These are phyloP conservation scores for Narcine bancroftii DNA, from an alignment of 2,113 vertebrate species.

Conservation along the genomic window DNA sequence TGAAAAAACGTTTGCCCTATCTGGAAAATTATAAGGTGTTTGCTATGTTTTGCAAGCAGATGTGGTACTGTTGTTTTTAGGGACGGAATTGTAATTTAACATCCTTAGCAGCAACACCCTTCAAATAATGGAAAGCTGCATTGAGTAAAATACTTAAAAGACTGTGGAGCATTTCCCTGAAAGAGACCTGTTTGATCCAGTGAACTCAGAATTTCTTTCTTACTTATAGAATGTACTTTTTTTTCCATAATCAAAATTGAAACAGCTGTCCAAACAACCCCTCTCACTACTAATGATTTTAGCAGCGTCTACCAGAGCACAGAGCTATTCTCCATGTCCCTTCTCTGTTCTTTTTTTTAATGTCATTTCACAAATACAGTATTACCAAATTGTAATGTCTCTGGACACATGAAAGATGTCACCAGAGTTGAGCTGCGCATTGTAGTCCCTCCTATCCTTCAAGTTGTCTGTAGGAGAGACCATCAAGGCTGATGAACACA, in stretches of 20 bases:
- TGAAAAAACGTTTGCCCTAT: neutral
- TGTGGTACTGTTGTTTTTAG: neutral
- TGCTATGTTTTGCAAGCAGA: neutral
- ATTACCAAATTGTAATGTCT: neutral
- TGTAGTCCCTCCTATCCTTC: neutral
- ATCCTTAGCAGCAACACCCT: neutral
- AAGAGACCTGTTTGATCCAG: constrained; percentile 31
- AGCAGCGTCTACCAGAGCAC: constrained; percentile 23
- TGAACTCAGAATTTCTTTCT: constrained; percentile 9
- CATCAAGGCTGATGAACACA: neutral
- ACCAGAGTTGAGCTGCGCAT: neutral
- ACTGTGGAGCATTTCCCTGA: constrained; percentile 22
- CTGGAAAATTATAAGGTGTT: neutral
- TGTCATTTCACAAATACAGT: constrained; percentile 21
- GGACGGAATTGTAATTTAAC: constrained; percentile 1
- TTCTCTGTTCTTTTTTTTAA: neutral
- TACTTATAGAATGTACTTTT: constrained; percentile 23
- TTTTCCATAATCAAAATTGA: constrained; percentile 35
- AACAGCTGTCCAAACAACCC: constrained; percentile 36
- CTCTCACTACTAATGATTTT: constrained; percentile 28
- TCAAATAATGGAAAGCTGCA: constrained; percentile 10
- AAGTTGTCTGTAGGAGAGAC: neutral
- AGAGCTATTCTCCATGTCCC: neutral
- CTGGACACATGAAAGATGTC: neutral
- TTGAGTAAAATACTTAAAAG: constrained; percentile 4